phyloP scores from a whole-genome alignment of 2,113 vertebrate genomes.

The Laticauda laticaudata region DNA sequence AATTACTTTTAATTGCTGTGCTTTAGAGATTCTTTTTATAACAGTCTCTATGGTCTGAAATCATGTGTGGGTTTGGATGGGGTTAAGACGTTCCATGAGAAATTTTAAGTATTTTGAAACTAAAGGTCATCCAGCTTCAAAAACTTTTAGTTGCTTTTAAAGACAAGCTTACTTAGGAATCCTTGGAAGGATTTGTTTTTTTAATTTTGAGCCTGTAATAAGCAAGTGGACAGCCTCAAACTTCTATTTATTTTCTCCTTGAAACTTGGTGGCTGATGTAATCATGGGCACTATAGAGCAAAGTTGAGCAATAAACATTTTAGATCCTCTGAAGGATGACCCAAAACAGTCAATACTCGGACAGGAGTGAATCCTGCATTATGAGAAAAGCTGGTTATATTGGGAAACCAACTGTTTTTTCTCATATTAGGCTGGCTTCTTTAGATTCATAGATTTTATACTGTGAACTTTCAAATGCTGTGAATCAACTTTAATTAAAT shows the following conservation, averaged over 20 bases:
- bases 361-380: conserved; percentile 49
- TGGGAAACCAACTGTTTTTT: conserved; percentile 57
- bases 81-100: conserved; percentile 31
- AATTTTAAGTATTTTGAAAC: conserved; percentile 40
- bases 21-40: conserved; percentile 66
- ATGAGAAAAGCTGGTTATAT: conserved; percentile 41
- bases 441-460: conserved; percentile 48
- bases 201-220: conserved; percentile 21
- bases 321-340: conserved; percentile 40
- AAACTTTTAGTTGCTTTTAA: conserved; percentile 29
- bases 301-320: conserved; percentile 63
- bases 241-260: conserved; percentile 50
- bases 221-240: conserved; percentile 39
- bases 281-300: conserved; percentile 53
- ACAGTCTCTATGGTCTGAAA: conserved; percentile 64
- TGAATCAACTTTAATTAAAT: conserved; percentile 49
- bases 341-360: conserved; percentile 24
- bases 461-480: conserved; percentile 62
- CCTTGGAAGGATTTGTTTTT: conserved; percentile 29
- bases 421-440: conserved; percentile 45
- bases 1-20: conserved; percentile 57
- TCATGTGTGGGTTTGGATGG: conserved; percentile 48
- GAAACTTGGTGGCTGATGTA: conserved; percentile 58
- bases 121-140: conserved; percentile 24
- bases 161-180: conserved; percentile 28